Base-by-base conservation (phyloP, 2,113 vertebrate genomes). In the Tenrec ecaudatus region DNA sequence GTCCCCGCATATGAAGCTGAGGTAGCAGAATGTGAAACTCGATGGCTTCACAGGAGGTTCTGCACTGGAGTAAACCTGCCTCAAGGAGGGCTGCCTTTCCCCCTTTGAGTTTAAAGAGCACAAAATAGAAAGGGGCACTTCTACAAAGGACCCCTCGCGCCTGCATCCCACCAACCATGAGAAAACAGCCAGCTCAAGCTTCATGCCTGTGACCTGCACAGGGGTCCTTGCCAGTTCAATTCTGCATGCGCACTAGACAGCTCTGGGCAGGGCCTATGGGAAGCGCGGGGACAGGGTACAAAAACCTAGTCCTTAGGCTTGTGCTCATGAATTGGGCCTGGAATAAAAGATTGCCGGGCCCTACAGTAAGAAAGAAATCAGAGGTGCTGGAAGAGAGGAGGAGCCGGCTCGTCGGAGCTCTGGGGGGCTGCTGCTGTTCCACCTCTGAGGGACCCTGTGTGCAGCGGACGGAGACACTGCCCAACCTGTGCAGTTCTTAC, bases 1-100 rank as follows among this genome's bases (percentile, higher is more conserved):
- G 92, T 81, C 88, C 78, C 7, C 4, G 77, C 33, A 0, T 11
- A 38, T 75, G 90, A 88, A 76, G 90, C 92, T 87, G 86, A 93
- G 80, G 86, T 79, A 29, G 94, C 62, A 60, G 86, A 96, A 93
- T 90, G 94, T 93, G 96, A 95, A 27, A 87, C 83, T 60, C 17
- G 66, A 64, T 14, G 77, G 93, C 88, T 14, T 0, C 0, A 0
- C 1, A 0, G 89, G 68, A 33, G n/a, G 22, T n/a, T 43, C 86
- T 40, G 27, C 20, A 0, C 58, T 0, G 40, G 16, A 27, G 62
- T 36, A 29, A 81, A 53, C 76, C 33, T 43, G 60, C 73, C 82
- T 71, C 0, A 0, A 14, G 22, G 77, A 79, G 33, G 16, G 92
- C 64, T 8, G 69, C 64, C 91, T 91, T 75, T 53, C 78, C 4